Conservation (phyloP, 2,888 invertebrate genomes). For the Aporophyla lueneburgensis region DNA sequence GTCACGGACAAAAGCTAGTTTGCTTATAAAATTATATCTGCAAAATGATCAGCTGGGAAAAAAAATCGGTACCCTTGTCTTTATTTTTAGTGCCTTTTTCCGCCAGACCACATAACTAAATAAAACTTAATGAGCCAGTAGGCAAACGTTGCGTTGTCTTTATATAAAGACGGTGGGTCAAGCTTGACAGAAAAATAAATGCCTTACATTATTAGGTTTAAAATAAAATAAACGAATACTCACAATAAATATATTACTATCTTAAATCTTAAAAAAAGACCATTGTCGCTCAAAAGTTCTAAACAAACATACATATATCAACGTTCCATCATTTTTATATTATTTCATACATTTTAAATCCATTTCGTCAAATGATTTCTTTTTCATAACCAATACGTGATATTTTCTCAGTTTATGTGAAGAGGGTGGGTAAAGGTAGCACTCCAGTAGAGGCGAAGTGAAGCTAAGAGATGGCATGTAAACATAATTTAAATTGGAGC, state of each 20-base stretch:
- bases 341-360: conserved; percentile 33
- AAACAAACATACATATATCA: too few species aligned
- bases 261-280: not conserved
- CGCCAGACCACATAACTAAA: not conserved
- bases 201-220: too few species aligned
- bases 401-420: conserved; percentile 37
- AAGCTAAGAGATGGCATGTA: not conserved
- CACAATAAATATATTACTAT: not conserved
- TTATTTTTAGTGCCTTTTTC: too few species aligned
- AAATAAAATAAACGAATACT: not conserved
- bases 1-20: too few species aligned
- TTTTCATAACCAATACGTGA: conserved; percentile 53
- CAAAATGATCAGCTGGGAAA: too few species aligned
- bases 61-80: too few species aligned
- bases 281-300: not conserved
- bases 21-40: too few species aligned
- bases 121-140: not conserved
- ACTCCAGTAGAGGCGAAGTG: conserved; percentile 16
- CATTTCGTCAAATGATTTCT: conserved; percentile 29
- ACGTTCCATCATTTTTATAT: conserved; percentile 2
- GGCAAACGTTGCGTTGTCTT: not conserved
- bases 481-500: too few species aligned
- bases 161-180: not conserved
- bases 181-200: not conserved
- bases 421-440: not conserved